These are phyloP conservation scores for Hoplostethus mediterraneus DNA, from an alignment of 2,797 vertebrate species.

Conservation along the genomic window DNA sequence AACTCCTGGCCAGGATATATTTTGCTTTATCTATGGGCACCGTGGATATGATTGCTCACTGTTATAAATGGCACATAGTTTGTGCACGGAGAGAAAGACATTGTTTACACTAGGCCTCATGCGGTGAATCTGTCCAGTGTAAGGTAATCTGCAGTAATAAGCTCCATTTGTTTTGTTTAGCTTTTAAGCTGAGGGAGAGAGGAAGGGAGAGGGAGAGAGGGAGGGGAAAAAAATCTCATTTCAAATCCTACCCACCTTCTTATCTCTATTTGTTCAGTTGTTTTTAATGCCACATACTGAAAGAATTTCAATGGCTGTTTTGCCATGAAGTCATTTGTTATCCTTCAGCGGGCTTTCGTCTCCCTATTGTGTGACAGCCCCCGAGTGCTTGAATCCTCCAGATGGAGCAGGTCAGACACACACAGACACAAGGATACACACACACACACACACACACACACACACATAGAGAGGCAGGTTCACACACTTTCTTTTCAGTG, in stretches of 20 bases:
- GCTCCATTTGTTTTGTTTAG: slow-evolving; percentile 95
- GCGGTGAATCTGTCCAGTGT: slow-evolving; percentile 89
- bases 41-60: slow-evolving; percentile 83
- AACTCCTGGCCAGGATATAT: slow-evolving; percentile 77
- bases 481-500: slow-evolving; percentile 74
- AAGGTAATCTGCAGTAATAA: slow-evolving; percentile 91
- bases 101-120: slow-evolving; percentile 89
- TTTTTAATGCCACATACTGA: slow-evolving; percentile 99
- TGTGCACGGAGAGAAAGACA: slow-evolving; percentile 83
- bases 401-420: slow-evolving; percentile 95
- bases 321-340: slow-evolving; percentile 99
- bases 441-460: slow-evolving; percentile 29
- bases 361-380: slow-evolving; percentile 98
- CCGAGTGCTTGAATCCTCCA: slow-evolving; percentile 95
- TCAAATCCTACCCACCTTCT: slow-evolving; percentile 98
- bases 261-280: slow-evolving; percentile 99
- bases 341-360: slow-evolving; percentile 97
- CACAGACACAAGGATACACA: slow-evolving; percentile 65
- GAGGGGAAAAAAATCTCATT: slow-evolving; percentile 89
- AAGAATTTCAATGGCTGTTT: slow-evolving; percentile 99
- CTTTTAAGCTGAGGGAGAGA: slow-evolving; percentile 85
- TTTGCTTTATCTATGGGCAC: slow-evolving; percentile 83
- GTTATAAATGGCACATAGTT: slow-evolving; percentile 89
- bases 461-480: slow-evolving; percentile 47
- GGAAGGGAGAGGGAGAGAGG: slow-evolving; percentile 75